Evolutionary conservation across 2,888 invertebrate species (phyloP).

Genomic region (Stenurella melanura): DNA sequence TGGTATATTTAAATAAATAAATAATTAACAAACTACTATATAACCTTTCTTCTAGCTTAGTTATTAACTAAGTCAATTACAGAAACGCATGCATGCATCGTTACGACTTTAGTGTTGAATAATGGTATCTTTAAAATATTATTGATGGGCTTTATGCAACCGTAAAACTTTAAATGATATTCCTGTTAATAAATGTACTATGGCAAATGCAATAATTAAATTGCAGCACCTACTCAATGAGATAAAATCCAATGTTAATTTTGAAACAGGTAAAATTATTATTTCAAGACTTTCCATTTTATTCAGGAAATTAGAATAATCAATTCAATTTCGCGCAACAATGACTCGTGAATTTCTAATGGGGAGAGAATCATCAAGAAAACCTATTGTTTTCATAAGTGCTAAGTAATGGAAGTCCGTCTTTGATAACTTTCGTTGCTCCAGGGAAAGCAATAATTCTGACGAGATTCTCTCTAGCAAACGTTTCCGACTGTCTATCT

Average conservation of each 20-base stretch:
- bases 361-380: not conserved
- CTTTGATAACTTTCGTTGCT: not conserved
- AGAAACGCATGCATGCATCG: no score
- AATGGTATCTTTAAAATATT: no score
- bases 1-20: no score
- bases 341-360: not conserved
- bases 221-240: not conserved
- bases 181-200: not conserved
- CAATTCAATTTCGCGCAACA: slow-evolving; percentile 3
- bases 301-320: slow-evolving; percentile 4
- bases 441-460: not conserved
- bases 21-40: no score
- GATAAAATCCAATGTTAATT: not conserved
- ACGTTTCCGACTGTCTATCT: no score
- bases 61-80: no score
- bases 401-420: not conserved
- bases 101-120: no score
- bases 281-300: not conserved
- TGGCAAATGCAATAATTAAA: not conserved
- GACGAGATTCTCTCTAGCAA: no score
- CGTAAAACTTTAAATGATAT: no score
- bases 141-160: no score
- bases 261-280: slow-evolving; percentile 1
- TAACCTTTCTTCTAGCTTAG: no score
- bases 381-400: not conserved